Evolutionary conservation across 2,113 vertebrate genomes (phyloP), one percentile per base, ranked within the genome.

Genomic region (Cryptoleucopteryx plumbea): DNA sequence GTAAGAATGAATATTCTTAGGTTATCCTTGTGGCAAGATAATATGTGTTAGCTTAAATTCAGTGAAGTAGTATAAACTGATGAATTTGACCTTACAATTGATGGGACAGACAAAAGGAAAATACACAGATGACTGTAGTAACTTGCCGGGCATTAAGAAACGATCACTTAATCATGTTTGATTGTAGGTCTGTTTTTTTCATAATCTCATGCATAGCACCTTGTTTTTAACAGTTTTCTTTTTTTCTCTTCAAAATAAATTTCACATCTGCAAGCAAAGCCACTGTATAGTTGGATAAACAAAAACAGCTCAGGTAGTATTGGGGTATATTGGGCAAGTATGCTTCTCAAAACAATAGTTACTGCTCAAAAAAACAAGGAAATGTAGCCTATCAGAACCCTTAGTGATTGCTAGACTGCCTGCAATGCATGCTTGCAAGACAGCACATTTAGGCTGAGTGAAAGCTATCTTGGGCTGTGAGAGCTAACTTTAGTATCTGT

Each of bases 221-320:
- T 67, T 59, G 5, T 9, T 72, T 81, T 66, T n/a, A 36, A n/a
- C 34, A 52, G 38, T 7, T 7, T 8, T 77, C 9, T 9, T 77
- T 68, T 82, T 67, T 79, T 53, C 63, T 14, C 10, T 58, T 48
- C 42, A 65, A 73, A 87, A 32, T 53, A 52, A 34, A 73, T n/a
- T 74, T 79, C 38, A 27, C 23, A 59, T 68, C 56, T 86, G n/a
- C n/a, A 45, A 82, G 3, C 11, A 40, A 88, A 88, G 21, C 31
- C 19, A 13, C 16, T 75, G 6, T 32, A 4, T 11, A 58, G 31
- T 13, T 56, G 9, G 17, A n/a, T 65, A 70, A 90, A 77, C 0
- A 10, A 45, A 68, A 6, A 0, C 3, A 52, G 1, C 26, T 31
- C 13, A 38, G 13, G 7, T 32, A 38, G 4, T 52, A 7, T 29